A percentile compares a stretch with the other conserved stretches of the same genome.
These are phyloP conservation scores for Nasonia giraulti DNA, from an alignment of 1,140 invertebrate species.

Conservation along the genomic window DNA sequence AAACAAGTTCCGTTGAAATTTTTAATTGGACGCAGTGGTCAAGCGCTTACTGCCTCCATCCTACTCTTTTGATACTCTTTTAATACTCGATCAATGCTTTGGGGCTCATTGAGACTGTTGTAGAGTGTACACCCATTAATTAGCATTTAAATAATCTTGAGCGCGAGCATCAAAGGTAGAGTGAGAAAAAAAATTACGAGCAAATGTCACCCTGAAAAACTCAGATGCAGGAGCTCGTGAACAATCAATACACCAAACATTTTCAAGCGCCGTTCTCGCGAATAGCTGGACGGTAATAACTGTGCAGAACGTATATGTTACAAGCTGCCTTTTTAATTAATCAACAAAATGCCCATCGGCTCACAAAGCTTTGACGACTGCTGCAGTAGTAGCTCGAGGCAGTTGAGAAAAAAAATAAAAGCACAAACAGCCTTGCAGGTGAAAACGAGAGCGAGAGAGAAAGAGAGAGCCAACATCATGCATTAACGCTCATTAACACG, in stretches of 20 bases:
- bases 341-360: not conserved
- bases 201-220: not conserved
- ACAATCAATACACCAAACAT: too few species aligned
- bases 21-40: too few species aligned
- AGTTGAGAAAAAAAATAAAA: not conserved
- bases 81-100: not conserved
- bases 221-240: too few species aligned
- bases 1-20: too few species aligned
- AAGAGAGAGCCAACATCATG: not conserved
- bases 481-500: slow-evolving; percentile 39
- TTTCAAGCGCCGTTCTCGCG: too few species aligned
- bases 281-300: too few species aligned
- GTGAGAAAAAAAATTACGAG: not conserved
- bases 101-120: not conserved
- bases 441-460: not conserved
- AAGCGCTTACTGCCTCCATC: too few species aligned
- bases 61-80: not conserved
- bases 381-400: not conserved
- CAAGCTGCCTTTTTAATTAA: not conserved
- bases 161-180: not conserved
- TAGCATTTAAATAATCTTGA: not conserved
- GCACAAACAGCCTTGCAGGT: not conserved
- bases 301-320: too few species aligned
- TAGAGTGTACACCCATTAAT: not conserved
- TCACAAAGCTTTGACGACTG: not conserved